Percentiles rank a stretch among this genome's conserved stretches.
phyloP scores from a whole-genome alignment of 2,797 vertebrate species.

The Sciaenops ocellatus region DNA sequence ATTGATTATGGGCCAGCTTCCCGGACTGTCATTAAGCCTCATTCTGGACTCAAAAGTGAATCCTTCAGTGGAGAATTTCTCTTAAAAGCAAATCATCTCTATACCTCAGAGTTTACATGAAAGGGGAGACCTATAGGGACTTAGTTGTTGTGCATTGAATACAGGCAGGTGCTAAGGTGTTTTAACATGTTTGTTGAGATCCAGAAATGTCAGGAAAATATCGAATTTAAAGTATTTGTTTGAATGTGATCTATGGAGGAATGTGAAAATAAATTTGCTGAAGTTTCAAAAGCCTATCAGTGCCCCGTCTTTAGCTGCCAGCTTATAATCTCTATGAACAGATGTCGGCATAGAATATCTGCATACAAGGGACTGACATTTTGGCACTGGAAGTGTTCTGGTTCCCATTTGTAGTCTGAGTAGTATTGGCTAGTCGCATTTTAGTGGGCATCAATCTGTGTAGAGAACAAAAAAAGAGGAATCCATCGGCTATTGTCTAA shows the following conservation, averaged over 20 bases:
- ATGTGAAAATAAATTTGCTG: not conserved
- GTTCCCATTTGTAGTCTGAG: too few relatives aligned
- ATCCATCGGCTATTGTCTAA: too few relatives aligned
- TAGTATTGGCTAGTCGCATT: too few relatives aligned
- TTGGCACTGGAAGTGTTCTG: too few relatives aligned
- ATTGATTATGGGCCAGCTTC: conserved; percentile 53
- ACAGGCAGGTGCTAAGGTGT: not conserved
- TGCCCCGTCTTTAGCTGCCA: too few relatives aligned
- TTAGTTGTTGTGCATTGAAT: not conserved
- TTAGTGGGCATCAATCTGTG: too few relatives aligned
- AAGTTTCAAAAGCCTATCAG: too few relatives aligned
- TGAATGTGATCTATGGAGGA: not conserved
- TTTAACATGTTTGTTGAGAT: not conserved
- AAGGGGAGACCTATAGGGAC: not conserved
- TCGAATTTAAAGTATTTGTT: not conserved
- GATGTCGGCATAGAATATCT: too few relatives aligned
- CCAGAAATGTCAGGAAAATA: not conserved
- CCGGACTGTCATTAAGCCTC: conserved; percentile 49
- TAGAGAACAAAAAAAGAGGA: too few relatives aligned
- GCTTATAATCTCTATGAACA: too few relatives aligned
- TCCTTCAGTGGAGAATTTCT: conserved; percentile 29
- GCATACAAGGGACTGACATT: too few relatives aligned
- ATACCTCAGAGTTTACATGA: conserved; percentile 5
- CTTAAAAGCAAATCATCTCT: not conserved
- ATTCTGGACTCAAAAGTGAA: conserved; percentile 42